These are phyloP conservation scores for Unio pictorum DNA, from an alignment of 2,888 invertebrate genomes.

Conservation along the genomic window DNA sequence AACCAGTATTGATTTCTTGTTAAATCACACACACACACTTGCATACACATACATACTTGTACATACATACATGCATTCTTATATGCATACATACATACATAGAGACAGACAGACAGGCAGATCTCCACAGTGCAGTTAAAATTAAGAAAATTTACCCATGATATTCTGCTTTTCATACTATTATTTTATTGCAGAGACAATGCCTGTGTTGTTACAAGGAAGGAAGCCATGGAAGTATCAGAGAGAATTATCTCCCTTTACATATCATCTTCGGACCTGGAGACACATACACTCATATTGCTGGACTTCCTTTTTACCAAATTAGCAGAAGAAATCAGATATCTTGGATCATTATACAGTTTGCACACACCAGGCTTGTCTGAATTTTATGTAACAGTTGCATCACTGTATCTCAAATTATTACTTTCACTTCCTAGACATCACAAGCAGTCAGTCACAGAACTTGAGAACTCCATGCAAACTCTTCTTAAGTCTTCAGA, in stretches of 20 bases:
- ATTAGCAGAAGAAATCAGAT: too few species aligned
- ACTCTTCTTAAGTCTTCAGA: slow-evolving; percentile 19
- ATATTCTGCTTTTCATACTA: not conserved
- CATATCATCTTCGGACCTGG: too few species aligned
- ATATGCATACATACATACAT: too few species aligned
- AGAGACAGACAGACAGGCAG: too few species aligned
- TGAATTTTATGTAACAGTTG: slow-evolving; percentile 34
- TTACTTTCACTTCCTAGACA: not conserved
- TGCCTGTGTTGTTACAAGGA: slow-evolving; percentile 46
- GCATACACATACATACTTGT: too few species aligned
- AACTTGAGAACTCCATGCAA: slow-evolving; percentile 7
- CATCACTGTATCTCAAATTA: slow-evolving; percentile 12
- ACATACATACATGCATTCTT: too few species aligned
- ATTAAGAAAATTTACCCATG: too few species aligned
- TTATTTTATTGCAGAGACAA: slow-evolving; percentile 37
- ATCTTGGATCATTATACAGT: slow-evolving; percentile 7
- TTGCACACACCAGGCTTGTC: slow-evolving; percentile 36
- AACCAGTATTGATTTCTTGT: too few species aligned
- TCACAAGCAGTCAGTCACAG: not conserved
- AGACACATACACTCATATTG: too few species aligned
- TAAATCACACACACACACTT: too few species aligned
- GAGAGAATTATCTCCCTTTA: slow-evolving; percentile 3
- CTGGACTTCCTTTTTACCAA: too few species aligned
- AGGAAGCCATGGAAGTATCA: slow-evolving; percentile 40
- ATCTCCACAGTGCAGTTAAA: too few species aligned